Evolutionary conservation across 2,797 vertebrate species (phyloP).

Genomic region (Paratrypauchen microcephalus): DNA sequence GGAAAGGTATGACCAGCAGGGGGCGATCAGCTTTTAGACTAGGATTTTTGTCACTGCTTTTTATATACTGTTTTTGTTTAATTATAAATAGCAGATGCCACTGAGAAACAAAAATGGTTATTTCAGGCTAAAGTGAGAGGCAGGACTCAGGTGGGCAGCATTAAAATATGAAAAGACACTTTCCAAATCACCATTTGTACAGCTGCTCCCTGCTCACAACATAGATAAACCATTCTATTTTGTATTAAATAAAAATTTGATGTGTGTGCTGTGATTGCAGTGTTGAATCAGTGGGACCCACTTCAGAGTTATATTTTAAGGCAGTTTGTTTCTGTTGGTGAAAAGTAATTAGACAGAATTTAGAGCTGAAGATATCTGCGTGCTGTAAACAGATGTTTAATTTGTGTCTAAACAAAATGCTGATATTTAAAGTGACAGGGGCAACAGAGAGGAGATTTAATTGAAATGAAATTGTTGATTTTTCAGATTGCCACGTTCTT

Average conservation of each 20-base stretch:
- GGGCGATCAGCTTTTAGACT: slow-evolving; percentile 48
- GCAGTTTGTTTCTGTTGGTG: slow-evolving; percentile 34
- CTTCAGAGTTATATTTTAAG: slow-evolving; percentile 20
- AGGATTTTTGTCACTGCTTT: not conserved
- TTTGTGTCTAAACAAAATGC: slow-evolving; percentile 24
- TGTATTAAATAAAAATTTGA: slow-evolving; percentile 35
- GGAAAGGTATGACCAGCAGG: slow-evolving; percentile 86
- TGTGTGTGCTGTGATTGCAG: slow-evolving; percentile 28
- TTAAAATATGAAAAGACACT: slow-evolving; percentile 48
- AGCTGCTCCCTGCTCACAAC: slow-evolving; percentile 57
- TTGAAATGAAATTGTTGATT: slow-evolving; percentile 17
- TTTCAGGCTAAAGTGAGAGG: slow-evolving; percentile 36
- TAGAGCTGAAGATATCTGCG: slow-evolving; percentile 32
- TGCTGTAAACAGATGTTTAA: slow-evolving; percentile 32
- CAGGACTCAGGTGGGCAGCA: slow-evolving; percentile 62
- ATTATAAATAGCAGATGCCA: slow-evolving; percentile 24
- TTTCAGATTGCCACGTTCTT: slow-evolving; percentile 94
- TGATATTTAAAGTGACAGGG: slow-evolving; percentile 4
- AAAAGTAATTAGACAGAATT: slow-evolving; percentile 37
- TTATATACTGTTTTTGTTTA: slow-evolving; percentile 11
- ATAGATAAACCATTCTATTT: slow-evolving; percentile 43
- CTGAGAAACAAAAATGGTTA: slow-evolving; percentile 34
- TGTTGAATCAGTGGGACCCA: slow-evolving; percentile 23
- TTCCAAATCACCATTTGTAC: slow-evolving; percentile 51
- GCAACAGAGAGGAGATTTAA: slow-evolving; percentile 6